Conservation (phyloP, 2,888 invertebrate genomes). For the Cephus pygmeus region DNA sequence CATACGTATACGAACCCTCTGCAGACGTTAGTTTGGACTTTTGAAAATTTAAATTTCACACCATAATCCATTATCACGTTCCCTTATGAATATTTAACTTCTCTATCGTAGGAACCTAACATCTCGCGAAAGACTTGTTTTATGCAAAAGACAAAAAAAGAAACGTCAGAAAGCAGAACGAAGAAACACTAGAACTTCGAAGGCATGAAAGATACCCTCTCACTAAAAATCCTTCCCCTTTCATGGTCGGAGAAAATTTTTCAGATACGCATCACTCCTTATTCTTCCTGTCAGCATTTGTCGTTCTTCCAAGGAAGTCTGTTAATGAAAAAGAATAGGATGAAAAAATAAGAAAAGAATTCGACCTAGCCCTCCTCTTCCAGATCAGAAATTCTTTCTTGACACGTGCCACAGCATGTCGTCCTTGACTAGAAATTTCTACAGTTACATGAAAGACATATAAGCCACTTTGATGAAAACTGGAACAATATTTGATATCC, state of each 20-base stretch:
- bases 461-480: neutral
- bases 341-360: neutral
- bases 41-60: neutral
- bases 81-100: neutral
- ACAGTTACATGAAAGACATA: neutral
- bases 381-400: conserved; percentile 1
- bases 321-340: neutral
- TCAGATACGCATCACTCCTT: neutral
- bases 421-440: neutral
- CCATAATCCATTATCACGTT: neutral
- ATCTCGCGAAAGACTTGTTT: neutral
- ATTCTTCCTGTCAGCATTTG: neutral
- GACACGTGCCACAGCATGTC: neutral
- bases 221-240: neutral
- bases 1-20: too few relatives aligned
- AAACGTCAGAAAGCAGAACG: neutral
- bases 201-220: neutral
- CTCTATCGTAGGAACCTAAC: neutral
- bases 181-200: neutral
- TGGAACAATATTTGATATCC: neutral
- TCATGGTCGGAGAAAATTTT: neutral
- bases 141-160: neutral
- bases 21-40: neutral
- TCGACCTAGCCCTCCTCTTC: neutral
- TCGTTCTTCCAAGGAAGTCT: neutral